Evolutionary conservation across 2,113 vertebrate genomes (phyloP).

Genomic region (Eclectus roratus): DNA sequence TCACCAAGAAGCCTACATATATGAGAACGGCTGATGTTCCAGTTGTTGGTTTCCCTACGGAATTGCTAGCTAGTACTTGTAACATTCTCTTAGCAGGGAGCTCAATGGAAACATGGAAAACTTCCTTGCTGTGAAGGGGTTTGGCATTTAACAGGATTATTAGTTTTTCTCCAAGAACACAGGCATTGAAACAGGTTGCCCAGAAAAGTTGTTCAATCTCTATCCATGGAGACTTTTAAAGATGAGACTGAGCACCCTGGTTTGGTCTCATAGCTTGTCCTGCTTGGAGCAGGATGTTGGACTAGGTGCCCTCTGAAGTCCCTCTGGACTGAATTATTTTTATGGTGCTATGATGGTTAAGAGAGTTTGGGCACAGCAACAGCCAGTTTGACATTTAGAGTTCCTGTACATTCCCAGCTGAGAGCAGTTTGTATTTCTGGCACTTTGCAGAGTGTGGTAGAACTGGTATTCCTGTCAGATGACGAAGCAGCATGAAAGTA

Average conservation of each 20-base stretch:
- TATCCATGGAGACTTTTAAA: background rate
- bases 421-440: background rate
- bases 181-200: background rate
- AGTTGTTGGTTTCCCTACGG: background rate
- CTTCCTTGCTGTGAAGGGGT: background rate
- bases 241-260: background rate
- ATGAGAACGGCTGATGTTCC: background rate
- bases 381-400: background rate
- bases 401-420: background rate
- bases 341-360: background rate
- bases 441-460: background rate
- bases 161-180: background rate
- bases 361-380: background rate
- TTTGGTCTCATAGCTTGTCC: background rate
- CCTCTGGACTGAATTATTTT: background rate
- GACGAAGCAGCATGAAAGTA: background rate
- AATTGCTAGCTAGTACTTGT: background rate
- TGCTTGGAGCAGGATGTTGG: background rate
- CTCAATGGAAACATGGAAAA: background rate
- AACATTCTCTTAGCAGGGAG: background rate
- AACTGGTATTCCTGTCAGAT: background rate
- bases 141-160: background rate
- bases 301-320: background rate
- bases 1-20: background rate
- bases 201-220: rapidly evolving